Conservation (phyloP, 2,888 invertebrate species). For the Metellina segmentata region DNA sequence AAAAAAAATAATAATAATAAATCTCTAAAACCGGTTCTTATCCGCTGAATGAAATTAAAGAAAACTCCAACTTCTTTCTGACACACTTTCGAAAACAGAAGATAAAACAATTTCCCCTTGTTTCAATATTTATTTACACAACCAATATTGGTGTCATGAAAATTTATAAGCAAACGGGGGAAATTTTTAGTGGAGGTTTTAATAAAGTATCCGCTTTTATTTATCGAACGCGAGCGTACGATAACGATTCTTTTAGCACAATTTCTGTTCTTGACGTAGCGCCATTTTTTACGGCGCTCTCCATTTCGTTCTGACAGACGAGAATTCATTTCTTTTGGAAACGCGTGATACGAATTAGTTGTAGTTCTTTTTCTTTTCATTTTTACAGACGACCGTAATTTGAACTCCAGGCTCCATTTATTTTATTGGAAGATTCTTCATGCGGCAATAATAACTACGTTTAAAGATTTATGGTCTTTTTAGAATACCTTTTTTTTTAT, state of each 20-base stretch:
- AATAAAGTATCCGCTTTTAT: conserved; percentile 42
- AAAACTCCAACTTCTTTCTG: no score
- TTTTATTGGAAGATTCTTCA: conserved; percentile 75
- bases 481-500: not conserved
- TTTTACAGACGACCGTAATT: conserved; percentile 67
- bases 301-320: conserved; percentile 63
- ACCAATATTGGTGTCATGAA: not conserved
- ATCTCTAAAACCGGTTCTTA: no score
- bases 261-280: conserved; percentile 68
- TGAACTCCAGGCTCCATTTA: conserved; percentile 72
- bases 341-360: conserved; percentile 73
- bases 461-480: conserved; percentile 75
- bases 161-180: not conserved
- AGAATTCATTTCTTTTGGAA: conserved; percentile 74
- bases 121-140: not conserved
- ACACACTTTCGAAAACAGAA: not conserved
- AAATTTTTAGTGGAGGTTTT: conserved; percentile 17
- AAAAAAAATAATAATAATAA: no score
- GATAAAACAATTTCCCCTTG: not conserved
- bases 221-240: conserved; percentile 44
- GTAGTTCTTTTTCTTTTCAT: conserved; percentile 68
- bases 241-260: conserved; percentile 63
- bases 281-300: conserved; percentile 69
- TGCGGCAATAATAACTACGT: conserved; percentile 75
- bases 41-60: no score